phyloP scores from a whole-genome alignment of 2,797 vertebrate species.

The Gadopsis bispinosus region DNA sequence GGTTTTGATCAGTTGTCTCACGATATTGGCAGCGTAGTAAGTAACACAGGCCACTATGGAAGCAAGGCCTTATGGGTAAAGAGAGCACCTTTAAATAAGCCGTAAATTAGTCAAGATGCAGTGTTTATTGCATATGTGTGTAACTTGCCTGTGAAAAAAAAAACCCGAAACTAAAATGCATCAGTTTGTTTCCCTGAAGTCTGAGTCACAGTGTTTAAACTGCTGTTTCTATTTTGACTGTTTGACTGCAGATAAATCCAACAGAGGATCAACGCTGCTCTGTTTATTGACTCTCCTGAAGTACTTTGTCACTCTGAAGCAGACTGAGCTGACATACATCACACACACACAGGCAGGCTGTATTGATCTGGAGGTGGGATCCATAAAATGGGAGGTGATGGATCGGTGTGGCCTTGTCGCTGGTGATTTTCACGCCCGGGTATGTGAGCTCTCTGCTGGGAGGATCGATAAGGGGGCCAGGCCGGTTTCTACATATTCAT shows the following conservation, averaged over 20 bases:
- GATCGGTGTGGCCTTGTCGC: slow-evolving; percentile 69
- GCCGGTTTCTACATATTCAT: slow-evolving; percentile 38
- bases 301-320: slow-evolving; percentile 57
- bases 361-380: slow-evolving; percentile 76
- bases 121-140: neutral
- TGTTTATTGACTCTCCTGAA: slow-evolving; percentile 56
- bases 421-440: slow-evolving; percentile 50
- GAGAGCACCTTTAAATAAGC: neutral
- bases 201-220: neutral
- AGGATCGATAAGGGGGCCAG: slow-evolving; percentile 51
- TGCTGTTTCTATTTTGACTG: slow-evolving; percentile 11
- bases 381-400: slow-evolving; percentile 73
- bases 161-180: neutral
- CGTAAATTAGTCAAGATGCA: neutral
- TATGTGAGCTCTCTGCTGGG: slow-evolving; percentile 30
- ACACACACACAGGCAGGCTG: slow-evolving; percentile 7
- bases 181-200: neutral
- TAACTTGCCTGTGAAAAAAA: neutral
- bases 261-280: slow-evolving; percentile 39
- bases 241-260: slow-evolving; percentile 45
- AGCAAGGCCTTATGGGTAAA: neutral
- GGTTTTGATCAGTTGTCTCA: neutral
- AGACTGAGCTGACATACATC: slow-evolving; percentile 20
- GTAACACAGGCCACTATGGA: neutral
- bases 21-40: neutral